These are phyloP conservation scores for Xenus cinereus DNA, from an alignment of 2,113 vertebrate genomes.

Conservation along the genomic window DNA sequence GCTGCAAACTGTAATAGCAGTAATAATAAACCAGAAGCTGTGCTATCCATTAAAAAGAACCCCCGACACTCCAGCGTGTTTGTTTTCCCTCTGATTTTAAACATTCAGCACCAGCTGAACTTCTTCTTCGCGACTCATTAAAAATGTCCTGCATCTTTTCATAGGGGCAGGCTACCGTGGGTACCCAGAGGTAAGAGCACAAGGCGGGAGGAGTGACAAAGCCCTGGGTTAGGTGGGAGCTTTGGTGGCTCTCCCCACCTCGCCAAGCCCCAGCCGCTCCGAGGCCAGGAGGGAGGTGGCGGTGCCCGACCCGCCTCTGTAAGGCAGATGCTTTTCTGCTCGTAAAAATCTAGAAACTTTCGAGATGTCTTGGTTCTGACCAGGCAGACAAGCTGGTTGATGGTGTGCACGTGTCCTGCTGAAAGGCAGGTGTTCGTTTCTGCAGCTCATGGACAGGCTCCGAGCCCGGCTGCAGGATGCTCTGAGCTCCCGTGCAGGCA, in stretches of 20 bases:
- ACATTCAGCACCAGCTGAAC: conserved; percentile 61
- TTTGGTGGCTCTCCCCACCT: not conserved
- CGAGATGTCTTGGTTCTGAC: not conserved
- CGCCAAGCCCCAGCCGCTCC: not conserved
- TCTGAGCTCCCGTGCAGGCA: not conserved
- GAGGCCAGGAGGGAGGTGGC: not conserved
- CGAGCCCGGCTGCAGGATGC: fast-evolving
- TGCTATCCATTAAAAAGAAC: conserved; percentile 66
- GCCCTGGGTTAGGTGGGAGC: fast-evolving
- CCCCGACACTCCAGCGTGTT: conserved; percentile 49
- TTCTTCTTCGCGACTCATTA: conserved; percentile 34
- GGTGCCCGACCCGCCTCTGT: fast-evolving
- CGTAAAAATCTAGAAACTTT: not conserved
- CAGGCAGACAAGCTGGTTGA: not conserved
- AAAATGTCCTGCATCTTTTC: conserved; percentile 29
- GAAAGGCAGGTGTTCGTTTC: not conserved
- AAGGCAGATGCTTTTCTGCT: not conserved
- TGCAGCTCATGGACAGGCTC: not conserved
- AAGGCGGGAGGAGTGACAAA: not conserved
- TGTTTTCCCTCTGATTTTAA: conserved; percentile 61
- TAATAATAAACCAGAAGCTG: conserved; percentile 69
- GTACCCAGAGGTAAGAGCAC: not conserved
- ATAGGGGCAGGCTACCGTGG: not conserved
- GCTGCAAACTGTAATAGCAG: conserved; percentile 67
- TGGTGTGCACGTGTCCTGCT: not conserved